phyloP scores from a whole-genome alignment of 1,140 invertebrate genomes.

The Drosophila rufa region DNA sequence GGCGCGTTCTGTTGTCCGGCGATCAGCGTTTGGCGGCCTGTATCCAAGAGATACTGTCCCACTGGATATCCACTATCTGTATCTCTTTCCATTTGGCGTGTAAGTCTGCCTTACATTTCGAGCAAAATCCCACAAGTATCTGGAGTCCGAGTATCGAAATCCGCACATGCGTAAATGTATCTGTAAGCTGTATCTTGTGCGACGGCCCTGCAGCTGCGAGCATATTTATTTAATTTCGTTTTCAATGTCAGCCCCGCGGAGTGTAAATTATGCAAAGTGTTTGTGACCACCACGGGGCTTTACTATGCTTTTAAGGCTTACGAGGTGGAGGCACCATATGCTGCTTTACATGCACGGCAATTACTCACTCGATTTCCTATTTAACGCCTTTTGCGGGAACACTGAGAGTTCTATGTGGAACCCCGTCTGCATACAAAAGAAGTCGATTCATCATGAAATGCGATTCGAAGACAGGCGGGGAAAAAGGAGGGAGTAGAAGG shows the following conservation, averaged over 20 bases:
- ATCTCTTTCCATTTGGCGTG: slow-evolving; percentile 18
- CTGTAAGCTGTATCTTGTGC: slow-evolving; percentile 38
- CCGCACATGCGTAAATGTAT: slow-evolving; percentile 44
- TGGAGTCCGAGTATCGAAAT: slow-evolving; percentile 33
- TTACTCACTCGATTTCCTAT: slow-evolving; percentile 71
- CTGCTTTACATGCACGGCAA: slow-evolving; percentile 59
- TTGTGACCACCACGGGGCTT: slow-evolving; percentile 14
- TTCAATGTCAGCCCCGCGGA: slow-evolving; percentile 67
- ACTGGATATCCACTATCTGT: slow-evolving; percentile 10
- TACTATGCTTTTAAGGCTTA: slow-evolving; percentile 10
- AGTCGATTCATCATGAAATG: slow-evolving; percentile 26
- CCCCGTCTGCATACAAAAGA: slow-evolving; percentile 57
- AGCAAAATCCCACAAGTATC: slow-evolving; percentile 41
- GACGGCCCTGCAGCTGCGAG: slow-evolving; percentile 60
- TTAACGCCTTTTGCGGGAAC: slow-evolving; percentile 39
- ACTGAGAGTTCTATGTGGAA: slow-evolving; percentile 45
- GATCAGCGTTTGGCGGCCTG: slow-evolving; percentile 53
- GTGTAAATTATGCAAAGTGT: slow-evolving; percentile 75
- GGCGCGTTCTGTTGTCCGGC: slow-evolving; percentile 50
- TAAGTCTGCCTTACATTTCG: slow-evolving; percentile 51
- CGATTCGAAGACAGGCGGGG: slow-evolving; percentile 1
- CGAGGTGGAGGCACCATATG: neutral
- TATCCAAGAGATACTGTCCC: slow-evolving; percentile 76
- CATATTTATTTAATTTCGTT: slow-evolving; percentile 51
- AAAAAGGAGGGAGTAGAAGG: neutral